phyloP scores from a whole-genome alignment of 2,113 vertebrate species.

The Grammomys surdaster region DNA sequence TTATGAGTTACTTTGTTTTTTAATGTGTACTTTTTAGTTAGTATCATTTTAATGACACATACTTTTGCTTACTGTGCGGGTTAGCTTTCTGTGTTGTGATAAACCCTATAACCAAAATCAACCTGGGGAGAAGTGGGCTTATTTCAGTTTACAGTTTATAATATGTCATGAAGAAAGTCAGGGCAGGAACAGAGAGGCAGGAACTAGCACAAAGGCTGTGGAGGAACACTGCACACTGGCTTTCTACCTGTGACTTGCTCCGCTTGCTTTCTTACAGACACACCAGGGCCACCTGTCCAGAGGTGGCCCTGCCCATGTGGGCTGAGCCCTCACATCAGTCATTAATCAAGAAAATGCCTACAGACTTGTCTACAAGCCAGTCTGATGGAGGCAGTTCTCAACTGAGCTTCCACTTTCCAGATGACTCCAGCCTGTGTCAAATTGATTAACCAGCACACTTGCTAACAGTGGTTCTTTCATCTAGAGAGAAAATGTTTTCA shows the following conservation, averaged over 20 bases:
- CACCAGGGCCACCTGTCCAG: neutral
- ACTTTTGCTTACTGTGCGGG: neutral
- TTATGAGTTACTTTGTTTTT: slow-evolving; percentile 15
- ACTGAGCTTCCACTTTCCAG: neutral
- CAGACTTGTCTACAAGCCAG: neutral
- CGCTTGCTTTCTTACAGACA: neutral
- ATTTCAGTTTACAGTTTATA: neutral
- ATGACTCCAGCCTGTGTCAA: neutral
- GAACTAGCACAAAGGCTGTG: neutral
- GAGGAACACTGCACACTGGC: neutral
- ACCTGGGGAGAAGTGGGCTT: neutral
- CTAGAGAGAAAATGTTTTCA: slow-evolving; percentile 13
- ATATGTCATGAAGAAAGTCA: neutral
- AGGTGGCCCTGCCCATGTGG: neutral
- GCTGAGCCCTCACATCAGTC: neutral
- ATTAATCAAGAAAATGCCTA: neutral
- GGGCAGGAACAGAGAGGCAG: neutral
- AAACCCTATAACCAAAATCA: neutral
- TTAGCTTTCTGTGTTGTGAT: neutral
- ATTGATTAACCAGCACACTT: no score
- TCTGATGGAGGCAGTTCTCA: neutral
- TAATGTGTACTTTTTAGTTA: slow-evolving; percentile 33
- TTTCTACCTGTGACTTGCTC: neutral
- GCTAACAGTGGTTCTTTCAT: neutral
- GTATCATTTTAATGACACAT: slow-evolving; percentile 3